Conservation (phyloP, 2,113 vertebrate species). For the Plectropomus leopardus region DNA sequence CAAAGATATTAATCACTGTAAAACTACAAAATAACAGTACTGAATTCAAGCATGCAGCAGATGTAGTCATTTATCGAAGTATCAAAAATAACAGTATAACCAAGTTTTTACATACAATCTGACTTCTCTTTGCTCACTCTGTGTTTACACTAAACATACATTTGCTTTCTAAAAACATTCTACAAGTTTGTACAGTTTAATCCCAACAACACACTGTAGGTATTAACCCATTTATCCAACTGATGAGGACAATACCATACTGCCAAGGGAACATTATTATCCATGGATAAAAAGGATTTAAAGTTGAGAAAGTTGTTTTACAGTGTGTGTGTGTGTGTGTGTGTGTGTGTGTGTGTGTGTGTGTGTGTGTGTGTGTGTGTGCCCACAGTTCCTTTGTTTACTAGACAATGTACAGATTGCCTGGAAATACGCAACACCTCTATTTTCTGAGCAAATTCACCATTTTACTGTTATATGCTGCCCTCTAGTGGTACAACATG, state of each 20-base stretch:
- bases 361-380: neutral
- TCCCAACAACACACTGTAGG: conserved; percentile 13
- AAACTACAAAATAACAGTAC: neutral
- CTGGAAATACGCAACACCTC: conserved; percentile 8
- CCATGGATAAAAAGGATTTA: neutral
- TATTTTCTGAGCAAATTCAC: neutral
- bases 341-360: too few species aligned
- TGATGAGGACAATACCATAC: neutral
- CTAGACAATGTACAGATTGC: neutral
- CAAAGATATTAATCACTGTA: neutral
- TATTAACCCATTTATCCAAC: neutral
- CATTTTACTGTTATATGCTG: conserved; percentile 39
- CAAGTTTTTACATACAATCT: neutral
- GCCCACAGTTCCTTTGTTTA: conserved; percentile 18
- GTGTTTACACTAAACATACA: neutral
- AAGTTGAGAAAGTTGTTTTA: neutral
- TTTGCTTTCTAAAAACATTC: conserved; percentile 31
- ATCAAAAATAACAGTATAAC: conserved; percentile 35
- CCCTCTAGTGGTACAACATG: conserved; percentile 72
- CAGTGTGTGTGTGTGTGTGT: too few species aligned
- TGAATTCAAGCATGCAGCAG: conserved; percentile 16
- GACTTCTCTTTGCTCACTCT: neutral
- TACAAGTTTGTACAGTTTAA: neutral
- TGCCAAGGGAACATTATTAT: neutral
- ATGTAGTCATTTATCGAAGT: conserved; percentile 6